These are phyloP conservation scores for Drosophila sechellia DNA, from an alignment of 1,140 invertebrate species.

Conservation along the genomic window DNA sequence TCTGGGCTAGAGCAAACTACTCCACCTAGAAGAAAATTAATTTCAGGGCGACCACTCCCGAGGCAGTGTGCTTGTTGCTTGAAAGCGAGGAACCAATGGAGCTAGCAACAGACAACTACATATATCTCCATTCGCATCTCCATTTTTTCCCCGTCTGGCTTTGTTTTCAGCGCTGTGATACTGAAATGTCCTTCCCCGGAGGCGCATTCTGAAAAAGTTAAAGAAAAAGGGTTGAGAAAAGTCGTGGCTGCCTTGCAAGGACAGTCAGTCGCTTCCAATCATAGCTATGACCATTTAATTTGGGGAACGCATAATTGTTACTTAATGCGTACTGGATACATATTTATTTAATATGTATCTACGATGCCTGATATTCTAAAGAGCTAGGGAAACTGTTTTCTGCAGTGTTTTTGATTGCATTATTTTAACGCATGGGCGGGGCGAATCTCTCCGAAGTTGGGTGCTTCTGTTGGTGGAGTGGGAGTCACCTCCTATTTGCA, in stretches of 20 bases:
- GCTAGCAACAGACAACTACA: conserved; percentile 46
- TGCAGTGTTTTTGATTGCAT: background rate
- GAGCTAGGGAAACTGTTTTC: background rate
- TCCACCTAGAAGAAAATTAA: conserved; percentile 23
- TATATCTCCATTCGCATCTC: conserved; percentile 26
- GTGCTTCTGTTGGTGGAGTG: background rate
- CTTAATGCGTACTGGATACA: too few species aligned
- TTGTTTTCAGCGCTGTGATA: conserved; percentile 32
- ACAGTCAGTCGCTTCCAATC: conserved; percentile 28
- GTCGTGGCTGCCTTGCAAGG: conserved; percentile 8
- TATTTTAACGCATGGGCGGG: background rate
- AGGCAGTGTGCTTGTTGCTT: background rate
- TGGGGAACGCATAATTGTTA: too few species aligned
- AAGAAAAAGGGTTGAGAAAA: background rate
- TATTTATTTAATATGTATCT: too few species aligned
- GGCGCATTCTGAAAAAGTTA: background rate
- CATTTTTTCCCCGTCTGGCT: conserved; percentile 44
- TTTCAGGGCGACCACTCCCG: conserved; percentile 30
- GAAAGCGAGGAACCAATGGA: conserved; percentile 42
- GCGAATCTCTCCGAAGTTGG: background rate
- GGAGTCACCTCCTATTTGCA: conserved; percentile 5
- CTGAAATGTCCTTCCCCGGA: conserved; percentile 18
- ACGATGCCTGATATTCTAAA: conserved; percentile 9
- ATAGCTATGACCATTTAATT: conserved; percentile 4
- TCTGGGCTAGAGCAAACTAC: background rate